Evolutionary conservation across 2,888 invertebrate species (phyloP), one percentile per base, ranked within the genome.

Genomic region (Tenthredo scrophulariae): DNA sequence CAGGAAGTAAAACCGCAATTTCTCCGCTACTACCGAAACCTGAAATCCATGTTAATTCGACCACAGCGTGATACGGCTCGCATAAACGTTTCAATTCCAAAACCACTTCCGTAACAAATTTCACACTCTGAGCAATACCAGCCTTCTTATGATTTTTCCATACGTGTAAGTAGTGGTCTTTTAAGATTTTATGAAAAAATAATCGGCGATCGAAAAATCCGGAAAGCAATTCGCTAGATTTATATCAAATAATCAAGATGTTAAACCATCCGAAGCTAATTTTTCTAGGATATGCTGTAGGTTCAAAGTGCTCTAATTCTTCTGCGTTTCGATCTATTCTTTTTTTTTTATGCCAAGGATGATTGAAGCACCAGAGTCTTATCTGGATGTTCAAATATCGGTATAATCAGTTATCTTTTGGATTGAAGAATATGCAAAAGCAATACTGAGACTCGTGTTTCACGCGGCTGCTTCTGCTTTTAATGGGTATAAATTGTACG

Each of bases 1-100:
- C 80, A 80, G 80, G 80, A 80, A 80, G 80, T 80, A 62, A 62
- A 80, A 80, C 80, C 80, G 80, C 80, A 58, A 43, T 62, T 80
- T 80, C 80, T 58, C 80, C 62, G 33, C 80, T 62, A 62, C 22
- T 33, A 26, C 37, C 54, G 62, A 62, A 80, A 80, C 80, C 58
- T 80, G 80, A 62, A 62, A 80, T 80, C 80, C 80, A 80, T 80
- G 33, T 80, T 80, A 80, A 80, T 58, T 80, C 40, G 62, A 58
- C 58, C 58, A 58, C 37, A 80, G 37, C 62, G 79, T 80, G 37
- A 58, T 58, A 62, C 62, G 26, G 26, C 50, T 29, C 77, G 40
- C 79, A 40, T 80, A 40, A 80, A 40, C 37, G 40, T 62, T 62
- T 40, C 33, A 40, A 58, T 62, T 80, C 80, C 58, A 40, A 80